Evolutionary conservation across 2,888 invertebrate species (phyloP).

Genomic region (Hirtodrosophila duncani): DNA sequence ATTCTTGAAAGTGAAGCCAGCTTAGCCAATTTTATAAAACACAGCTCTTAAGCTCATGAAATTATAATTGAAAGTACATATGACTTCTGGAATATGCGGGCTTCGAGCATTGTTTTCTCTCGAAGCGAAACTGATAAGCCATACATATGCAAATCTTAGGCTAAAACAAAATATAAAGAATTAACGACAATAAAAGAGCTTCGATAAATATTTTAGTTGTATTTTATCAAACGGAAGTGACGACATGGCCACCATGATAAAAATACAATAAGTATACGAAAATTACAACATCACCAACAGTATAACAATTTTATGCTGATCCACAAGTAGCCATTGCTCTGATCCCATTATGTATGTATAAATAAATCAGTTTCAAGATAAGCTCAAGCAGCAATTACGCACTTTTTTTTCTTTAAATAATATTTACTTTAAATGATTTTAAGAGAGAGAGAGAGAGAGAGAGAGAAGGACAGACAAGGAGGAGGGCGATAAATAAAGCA

Average conservation of each 20-base stretch:
- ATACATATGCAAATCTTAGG: too few species aligned
- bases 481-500: too few species aligned
- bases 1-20: too few species aligned
- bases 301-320: neutral
- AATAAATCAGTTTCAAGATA: conserved; percentile 22
- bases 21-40: conserved; percentile 2
- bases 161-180: too few species aligned
- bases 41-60: too few species aligned
- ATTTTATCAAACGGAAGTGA: conserved; percentile 11
- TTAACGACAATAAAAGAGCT: too few species aligned
- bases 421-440: conserved; percentile 1
- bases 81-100: too few species aligned
- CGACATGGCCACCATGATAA: conserved; percentile 1
- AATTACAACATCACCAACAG: neutral
- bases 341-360: conserved; percentile 23
- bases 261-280: neutral
- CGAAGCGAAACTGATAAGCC: too few species aligned
- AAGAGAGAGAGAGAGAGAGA: conserved; percentile 13
- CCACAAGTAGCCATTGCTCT: conserved; percentile 2
- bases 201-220: too few species aligned
- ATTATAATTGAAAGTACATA: too few species aligned
- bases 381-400: conserved; percentile 36
- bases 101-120: too few species aligned
- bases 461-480: neutral
- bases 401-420: conserved; percentile 32